phyloP scores from a whole-genome alignment of 2,888 invertebrate species.

The Dicycla oo region DNA sequence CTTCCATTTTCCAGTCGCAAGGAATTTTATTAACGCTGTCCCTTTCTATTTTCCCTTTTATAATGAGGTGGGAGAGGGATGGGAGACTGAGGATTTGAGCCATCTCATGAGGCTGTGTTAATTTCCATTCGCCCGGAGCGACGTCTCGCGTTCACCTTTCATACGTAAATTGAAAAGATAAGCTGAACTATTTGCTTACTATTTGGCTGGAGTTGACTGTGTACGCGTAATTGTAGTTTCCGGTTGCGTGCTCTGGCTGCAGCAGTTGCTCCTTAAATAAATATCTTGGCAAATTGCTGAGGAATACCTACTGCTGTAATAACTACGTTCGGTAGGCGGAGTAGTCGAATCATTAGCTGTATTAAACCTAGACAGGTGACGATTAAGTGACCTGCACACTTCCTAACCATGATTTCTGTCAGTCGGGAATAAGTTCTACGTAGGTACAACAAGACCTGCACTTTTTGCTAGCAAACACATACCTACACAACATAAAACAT shows the following conservation, averaged over 20 bases:
- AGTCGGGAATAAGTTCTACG: not conserved
- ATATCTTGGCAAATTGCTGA: slow-evolving; percentile 40
- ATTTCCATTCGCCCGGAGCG: slow-evolving; percentile 86
- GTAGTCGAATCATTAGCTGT: too few relatives aligned
- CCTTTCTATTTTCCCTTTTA: slow-evolving; percentile 70
- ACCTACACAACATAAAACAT: too few relatives aligned
- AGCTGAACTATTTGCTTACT: slow-evolving; percentile 77
- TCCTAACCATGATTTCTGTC: too few relatives aligned
- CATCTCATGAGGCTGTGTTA: slow-evolving; percentile 84
- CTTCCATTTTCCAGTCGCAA: slow-evolving; percentile 86
- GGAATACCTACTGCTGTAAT: not conserved
- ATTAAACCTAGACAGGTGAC: too few relatives aligned
- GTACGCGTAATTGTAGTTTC: slow-evolving; percentile 56
- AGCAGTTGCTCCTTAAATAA: slow-evolving; percentile 29
- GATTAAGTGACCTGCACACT: too few relatives aligned
- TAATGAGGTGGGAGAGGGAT: slow-evolving; percentile 73
- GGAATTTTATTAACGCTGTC: slow-evolving; percentile 84
- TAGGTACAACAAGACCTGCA: not conserved
- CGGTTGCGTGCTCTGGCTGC: not conserved
- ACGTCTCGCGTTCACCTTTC: slow-evolving; percentile 80
- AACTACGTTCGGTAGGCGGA: slow-evolving; percentile 4
- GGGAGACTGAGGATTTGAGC: slow-evolving; percentile 75
- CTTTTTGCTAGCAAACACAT: not conserved
- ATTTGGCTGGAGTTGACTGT: slow-evolving; percentile 58
- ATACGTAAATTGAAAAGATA: slow-evolving; percentile 86